Evolutionary conservation across 2,888 invertebrate genomes (phyloP), one percentile per base, ranked within the genome.

Genomic region (Azorinus chamasolen): DNA sequence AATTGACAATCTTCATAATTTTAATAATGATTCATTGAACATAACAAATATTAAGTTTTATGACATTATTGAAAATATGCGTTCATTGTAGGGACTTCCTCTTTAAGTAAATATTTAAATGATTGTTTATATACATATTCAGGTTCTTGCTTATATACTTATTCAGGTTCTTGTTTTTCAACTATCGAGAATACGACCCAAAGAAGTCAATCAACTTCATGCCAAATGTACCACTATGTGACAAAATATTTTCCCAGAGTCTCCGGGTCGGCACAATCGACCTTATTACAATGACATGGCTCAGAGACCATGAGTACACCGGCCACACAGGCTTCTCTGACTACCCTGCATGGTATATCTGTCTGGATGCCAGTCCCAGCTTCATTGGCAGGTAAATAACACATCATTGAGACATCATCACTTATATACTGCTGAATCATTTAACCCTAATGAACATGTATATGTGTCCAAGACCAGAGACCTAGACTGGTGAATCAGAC

Each of bases 261-360:
- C 43, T 85, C 12, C 69, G 71, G 32, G 70, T 83, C 6, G 79
- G 82, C 20, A 57, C 58, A 10, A 70, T 81, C 54, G 82, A 85
- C 63, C 77, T 85, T 10, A 68, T 65, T 8, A 73, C 72, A 10
- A 73, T 74, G 65, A 25, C 55, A 2, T 55, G 59, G 22, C 37
- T 77, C 22, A 65, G 54, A 43, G 70, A 63, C 24, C 37, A 73
- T 22, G 59, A 54, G 24, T 82, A 65, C 41, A 39, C 62, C 10
- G 82, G 83, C 32, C 85, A 85, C 37, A 53, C 77, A 18, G 85
- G 77, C 10, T 80, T 32, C 48, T 85, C 85, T 5, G 18, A 59
- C 10, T 81, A 68, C 57, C 82, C 85, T 2, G 79, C 80, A 1
- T 85, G 85, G 85, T 85, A 83, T 57, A 85, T 85, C 10, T 85